Conservation (phyloP, 1,140 invertebrate species). For the Leptinotarsa undecemlineata region DNA sequence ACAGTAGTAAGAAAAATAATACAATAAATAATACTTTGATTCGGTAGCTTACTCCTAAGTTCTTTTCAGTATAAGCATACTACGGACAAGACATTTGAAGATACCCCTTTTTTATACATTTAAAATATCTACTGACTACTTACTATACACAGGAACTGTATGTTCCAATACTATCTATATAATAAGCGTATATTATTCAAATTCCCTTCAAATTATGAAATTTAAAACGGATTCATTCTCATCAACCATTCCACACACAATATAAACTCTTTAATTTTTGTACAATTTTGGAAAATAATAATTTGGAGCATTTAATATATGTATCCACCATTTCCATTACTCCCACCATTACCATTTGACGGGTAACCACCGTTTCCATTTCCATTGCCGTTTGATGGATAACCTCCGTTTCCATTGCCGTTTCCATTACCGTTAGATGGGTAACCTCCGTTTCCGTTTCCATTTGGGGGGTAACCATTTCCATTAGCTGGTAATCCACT, state of each 20-base stretch:
- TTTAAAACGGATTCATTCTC: too few relatives aligned
- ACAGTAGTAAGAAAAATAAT: not conserved
- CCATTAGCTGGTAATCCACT: slow-evolving; percentile 45
- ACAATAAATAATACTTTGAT: slow-evolving; percentile 10
- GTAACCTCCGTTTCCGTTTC: slow-evolving; percentile 45
- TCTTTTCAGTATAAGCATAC: not conserved
- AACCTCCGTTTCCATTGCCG: slow-evolving; percentile 45
- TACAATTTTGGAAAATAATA: slow-evolving; percentile 31
- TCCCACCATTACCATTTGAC: slow-evolving; percentile 34
- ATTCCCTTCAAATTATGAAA: too few relatives aligned
- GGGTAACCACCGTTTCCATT: slow-evolving; percentile 26
- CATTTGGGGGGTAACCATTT: slow-evolving; percentile 47
- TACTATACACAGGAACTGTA: too few relatives aligned
- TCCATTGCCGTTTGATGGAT: slow-evolving; percentile 41
- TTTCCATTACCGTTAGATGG: slow-evolving; percentile 41
- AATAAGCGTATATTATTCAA: too few relatives aligned
- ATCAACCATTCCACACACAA: too few relatives aligned
- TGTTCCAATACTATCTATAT: too few relatives aligned
- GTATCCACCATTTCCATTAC: slow-evolving; percentile 33
- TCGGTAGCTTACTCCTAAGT: not conserved
- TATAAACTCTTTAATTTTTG: not conserved
- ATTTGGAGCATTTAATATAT: slow-evolving; percentile 32
- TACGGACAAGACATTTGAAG: too few relatives aligned
- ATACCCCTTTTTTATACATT: too few relatives aligned
- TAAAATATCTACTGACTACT: too few relatives aligned